Base-by-base conservation (phyloP, 2,888 invertebrate species). In the Conops quadrifasciatus region DNA sequence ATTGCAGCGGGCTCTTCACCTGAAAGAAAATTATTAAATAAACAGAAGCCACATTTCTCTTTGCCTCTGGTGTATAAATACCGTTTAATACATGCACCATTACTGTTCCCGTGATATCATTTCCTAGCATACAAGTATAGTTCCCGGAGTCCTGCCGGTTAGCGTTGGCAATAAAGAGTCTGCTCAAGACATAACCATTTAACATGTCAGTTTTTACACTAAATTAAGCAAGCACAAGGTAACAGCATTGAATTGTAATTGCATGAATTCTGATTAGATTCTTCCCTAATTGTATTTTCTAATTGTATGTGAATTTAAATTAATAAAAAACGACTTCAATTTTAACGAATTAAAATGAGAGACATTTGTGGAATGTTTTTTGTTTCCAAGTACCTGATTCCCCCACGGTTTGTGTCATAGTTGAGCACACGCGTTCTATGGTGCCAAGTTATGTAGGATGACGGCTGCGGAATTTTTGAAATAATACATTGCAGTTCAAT, bases 401-500 rank as follows among this genome's bases (percentile, higher is more conserved):
- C 93, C 45, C 93, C 93, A 70, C 93, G 88, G 78, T 91, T 92
- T 0, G 92, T 93, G 82, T 93, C 93, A 81, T 92, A 93, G 87
- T 93, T 93, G 73, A 93, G 88, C 83, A 91, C 88, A 77, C 92
- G 89, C 36, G 89, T 86, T 7, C 93, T 92, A 81, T 94, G 93
- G 76, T 91, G 91, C 94, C 94, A 94, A 81, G 91, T 89, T 79
- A 94, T 92, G 81, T 91, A 92, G 49, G 91, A 89, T 64, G 91
- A 89, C 9, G 92, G 91, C 81, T 92, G 91, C 5, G 93, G 93
- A 71, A 93, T 92, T 84, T 92, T 92, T 80, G 92, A 93, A 82
- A 94, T 92, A 77, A 93, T 90, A 82, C 94, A 94, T 78, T 93
- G 90, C 71, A 94, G 88, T 83, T 94, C 94, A 80, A 94, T 93